A percentile compares a stretch with the other conserved stretches of the same genome.
Conservation (phyloP, 2,113 vertebrate species). For the Callionymus lyra region DNA sequence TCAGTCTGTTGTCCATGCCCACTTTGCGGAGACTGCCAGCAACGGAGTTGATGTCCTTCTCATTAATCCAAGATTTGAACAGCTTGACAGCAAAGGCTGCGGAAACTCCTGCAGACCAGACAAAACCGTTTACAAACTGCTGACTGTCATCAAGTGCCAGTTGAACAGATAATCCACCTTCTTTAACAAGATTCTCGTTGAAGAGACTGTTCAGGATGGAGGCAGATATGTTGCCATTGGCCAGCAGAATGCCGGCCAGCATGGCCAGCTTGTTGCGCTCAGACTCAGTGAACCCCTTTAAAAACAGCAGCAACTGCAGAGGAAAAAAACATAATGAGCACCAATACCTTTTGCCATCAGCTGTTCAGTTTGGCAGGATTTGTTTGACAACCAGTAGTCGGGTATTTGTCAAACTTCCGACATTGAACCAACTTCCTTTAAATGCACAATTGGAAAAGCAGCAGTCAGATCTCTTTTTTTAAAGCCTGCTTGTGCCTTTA, state of each 20-base stretch:
- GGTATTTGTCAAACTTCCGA: too few relatives aligned
- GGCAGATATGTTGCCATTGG: conserved; percentile 91
- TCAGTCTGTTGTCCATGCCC: conserved; percentile 96
- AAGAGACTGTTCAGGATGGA: conserved; percentile 95
- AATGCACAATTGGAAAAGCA: too few relatives aligned
- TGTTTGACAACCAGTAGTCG: too few relatives aligned
- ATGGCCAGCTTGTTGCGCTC: conserved; percentile 98
- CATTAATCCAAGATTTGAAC: conserved; percentile 97
- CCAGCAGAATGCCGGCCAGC: conserved; percentile 93
- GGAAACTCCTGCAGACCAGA: conserved; percentile 77
- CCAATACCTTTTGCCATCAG: too few relatives aligned
- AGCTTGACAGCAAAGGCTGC: conserved; percentile 97
- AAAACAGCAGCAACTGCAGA: conserved; percentile 88
- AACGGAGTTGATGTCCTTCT: conserved; percentile 97
- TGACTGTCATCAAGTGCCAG: too few relatives aligned
- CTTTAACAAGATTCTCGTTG: conserved; percentile 97
- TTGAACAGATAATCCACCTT: conserved; percentile 63
- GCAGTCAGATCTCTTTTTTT: too few relatives aligned
- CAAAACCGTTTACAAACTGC: background rate
- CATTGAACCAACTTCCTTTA: too few relatives aligned
- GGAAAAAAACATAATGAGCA: too few relatives aligned
- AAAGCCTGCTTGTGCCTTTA: too few relatives aligned
- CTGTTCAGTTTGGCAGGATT: too few relatives aligned
- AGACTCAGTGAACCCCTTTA: conserved; percentile 97
- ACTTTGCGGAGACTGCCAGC: conserved; percentile 91